Base-by-base conservation (phyloP, 2,888 invertebrate species). In the Branchellion lobata region DNA sequence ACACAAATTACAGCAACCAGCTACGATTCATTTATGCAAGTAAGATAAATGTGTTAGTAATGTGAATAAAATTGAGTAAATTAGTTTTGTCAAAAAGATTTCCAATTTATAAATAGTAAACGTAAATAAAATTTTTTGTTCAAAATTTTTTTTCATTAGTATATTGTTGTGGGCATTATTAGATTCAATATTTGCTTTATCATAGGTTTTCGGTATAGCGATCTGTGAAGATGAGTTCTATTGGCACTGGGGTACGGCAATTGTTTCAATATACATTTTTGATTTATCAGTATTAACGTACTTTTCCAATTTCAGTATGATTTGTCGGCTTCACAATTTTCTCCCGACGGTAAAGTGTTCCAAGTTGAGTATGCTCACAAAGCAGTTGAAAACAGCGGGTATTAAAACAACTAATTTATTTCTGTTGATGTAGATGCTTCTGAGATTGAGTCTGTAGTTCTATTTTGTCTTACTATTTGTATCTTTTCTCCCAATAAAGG, bases 341-440 rank as follows among this genome's bases (percentile, higher is more conserved):
- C 98, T 1, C 99, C 99, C 1, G 99, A 99, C 88, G 99, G 99
- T 14, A 91, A 98, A 84, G 98, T 99, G 51, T 99, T 99, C 88
- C 99, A 99, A 91, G 96, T 99, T 0, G 99, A 99, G 90, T 99
- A 99, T 89, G 99, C 99, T 1, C 93, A 93, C 79, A 99, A 99
- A 89, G 99, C 99, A 2, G 98, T 99, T 0, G 99, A 99, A 89
- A 95, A 94, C 86, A 94, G 95, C 86, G 96, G 97, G 91, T 91
- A 87, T 86, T n/a, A n/a, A n/a, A n/a, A n/a, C n/a, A n/a, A n/a
- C n/a, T n/a, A n/a, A n/a, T n/a, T n/a, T n/a, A n/a, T n/a, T n/a
- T n/a, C n/a, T n/a, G n/a, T n/a, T n/a, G n/a, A n/a, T n/a, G n/a
- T n/a, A n/a, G n/a, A n/a, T n/a, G n/a, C n/a, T n/a, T n/a, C n/a